These are phyloP conservation scores for Megaceryle torquata DNA, from an alignment of 2,113 vertebrate species.

Conservation along the genomic window DNA sequence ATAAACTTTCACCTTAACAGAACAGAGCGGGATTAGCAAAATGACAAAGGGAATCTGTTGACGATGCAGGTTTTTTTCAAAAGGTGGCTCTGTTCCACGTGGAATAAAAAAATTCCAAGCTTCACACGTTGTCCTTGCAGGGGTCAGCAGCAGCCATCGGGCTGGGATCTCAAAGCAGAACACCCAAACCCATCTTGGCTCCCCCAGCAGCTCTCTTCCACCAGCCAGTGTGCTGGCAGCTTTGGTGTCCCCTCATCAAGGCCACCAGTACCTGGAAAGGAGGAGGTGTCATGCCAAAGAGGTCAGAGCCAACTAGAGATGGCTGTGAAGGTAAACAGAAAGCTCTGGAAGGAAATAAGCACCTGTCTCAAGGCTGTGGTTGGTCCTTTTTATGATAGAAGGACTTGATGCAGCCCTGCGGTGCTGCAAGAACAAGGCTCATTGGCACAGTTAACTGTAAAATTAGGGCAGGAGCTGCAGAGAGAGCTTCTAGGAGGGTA, in stretches of 20 bases:
- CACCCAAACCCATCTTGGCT: not conserved
- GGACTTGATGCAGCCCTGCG: not conserved
- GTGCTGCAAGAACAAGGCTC: not conserved
- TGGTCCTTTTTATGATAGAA: not conserved
- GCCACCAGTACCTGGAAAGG: not conserved
- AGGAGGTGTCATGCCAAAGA: not conserved
- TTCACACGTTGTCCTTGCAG: fast-evolving
- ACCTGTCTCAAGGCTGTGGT: not conserved
- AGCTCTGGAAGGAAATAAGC: not conserved
- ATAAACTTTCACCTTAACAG: not conserved
- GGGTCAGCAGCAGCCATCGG: not conserved
- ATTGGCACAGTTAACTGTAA: not conserved
- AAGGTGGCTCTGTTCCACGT: not conserved
- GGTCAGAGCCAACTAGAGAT: not conserved
- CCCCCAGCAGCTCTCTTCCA: not conserved
- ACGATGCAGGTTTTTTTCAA: not conserved
- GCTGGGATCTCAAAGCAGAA: not conserved
- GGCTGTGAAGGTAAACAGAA: fast-evolving
- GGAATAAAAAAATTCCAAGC: not conserved
- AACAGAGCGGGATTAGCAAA: not conserved
- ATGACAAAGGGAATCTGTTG: not conserved
- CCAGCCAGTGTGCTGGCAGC: not conserved
- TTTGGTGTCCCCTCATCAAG: not conserved
- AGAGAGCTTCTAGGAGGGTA: not conserved
- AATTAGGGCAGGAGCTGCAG: not conserved